A percentile compares a stretch with the other conserved stretches of the same genome.
phyloP scores from a whole-genome alignment of 1,140 invertebrate genomes.

The Polyergus mexicanus region DNA sequence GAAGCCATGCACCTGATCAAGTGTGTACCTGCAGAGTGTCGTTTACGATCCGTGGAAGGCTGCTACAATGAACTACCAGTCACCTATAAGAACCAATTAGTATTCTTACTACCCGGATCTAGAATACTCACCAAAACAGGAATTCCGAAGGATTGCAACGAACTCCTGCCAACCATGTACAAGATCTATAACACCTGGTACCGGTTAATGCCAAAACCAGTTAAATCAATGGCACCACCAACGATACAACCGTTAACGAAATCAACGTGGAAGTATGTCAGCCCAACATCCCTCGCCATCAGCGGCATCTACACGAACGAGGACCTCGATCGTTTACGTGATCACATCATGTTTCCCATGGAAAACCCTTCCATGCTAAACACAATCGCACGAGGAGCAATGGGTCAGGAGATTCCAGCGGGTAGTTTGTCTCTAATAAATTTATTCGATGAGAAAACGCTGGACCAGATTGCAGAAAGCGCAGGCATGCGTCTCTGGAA shows the following conservation, averaged over 20 bases:
- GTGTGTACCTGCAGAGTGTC: slow-evolving; percentile 16
- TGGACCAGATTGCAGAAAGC: no score
- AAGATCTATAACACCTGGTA: neutral
- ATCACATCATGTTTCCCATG: slow-evolving; percentile 35
- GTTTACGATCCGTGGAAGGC: neutral
- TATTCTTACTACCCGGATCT: neutral
- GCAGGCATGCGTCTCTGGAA: no score
- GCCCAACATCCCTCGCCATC: neutral
- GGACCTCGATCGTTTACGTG: neutral
- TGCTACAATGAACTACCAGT: slow-evolving; percentile 62
- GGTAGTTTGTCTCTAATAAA: neutral
- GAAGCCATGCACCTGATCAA: slow-evolving; percentile 41
- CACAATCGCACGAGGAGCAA: neutral
- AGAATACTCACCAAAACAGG: neutral
- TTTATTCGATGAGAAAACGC: no score
- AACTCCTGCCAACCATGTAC: neutral
- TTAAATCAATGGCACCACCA: neutral
- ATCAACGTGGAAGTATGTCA: neutral
- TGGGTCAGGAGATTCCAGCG: neutral
- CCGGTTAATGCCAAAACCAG: neutral
- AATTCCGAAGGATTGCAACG: neutral
- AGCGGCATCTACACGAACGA: slow-evolving; percentile 29
- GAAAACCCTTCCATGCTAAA: neutral
- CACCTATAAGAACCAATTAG: neutral
- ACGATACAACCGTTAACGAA: neutral